Conservation (phyloP, 2,888 invertebrate species). For the Operophtera brumata region DNA sequence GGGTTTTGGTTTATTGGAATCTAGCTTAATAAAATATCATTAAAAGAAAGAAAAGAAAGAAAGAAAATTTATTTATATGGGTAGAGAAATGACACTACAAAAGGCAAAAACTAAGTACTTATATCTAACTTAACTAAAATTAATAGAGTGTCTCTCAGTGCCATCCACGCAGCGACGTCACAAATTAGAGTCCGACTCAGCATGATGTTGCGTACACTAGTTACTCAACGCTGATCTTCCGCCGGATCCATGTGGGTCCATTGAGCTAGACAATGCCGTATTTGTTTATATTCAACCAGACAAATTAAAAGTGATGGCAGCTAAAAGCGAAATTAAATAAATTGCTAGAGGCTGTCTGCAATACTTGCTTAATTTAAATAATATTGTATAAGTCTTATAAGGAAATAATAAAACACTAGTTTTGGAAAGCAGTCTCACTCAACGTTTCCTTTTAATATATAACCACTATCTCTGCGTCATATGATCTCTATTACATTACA, state of each 20-base stretch:
- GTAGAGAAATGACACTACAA: no score
- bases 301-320: constrained; percentile 32
- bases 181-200: no score
- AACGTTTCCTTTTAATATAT: constrained; percentile 25
- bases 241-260: no score
- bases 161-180: no score
- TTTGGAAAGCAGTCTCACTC: constrained; percentile 49
- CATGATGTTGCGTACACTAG: no score
- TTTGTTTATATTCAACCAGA: neutral
- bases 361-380: constrained; percentile 11
- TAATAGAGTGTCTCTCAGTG: no score
- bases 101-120: no score
- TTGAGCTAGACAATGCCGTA: neutral
- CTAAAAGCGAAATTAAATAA: constrained; percentile 38
- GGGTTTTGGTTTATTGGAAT: neutral
- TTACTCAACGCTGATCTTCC: no score
- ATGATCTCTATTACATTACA: neutral
- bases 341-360: constrained; percentile 24
- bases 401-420: constrained; percentile 46
- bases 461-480: neutral
- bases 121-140: no score
- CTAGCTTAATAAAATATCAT: neutral
- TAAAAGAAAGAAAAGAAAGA: no score
- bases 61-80: no score
- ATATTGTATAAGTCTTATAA: constrained; percentile 30